Evolutionary conservation across 2,113 vertebrate species (phyloP), one percentile per base, ranked within the genome.

Genomic region (Syrmaticus mikado): DNA sequence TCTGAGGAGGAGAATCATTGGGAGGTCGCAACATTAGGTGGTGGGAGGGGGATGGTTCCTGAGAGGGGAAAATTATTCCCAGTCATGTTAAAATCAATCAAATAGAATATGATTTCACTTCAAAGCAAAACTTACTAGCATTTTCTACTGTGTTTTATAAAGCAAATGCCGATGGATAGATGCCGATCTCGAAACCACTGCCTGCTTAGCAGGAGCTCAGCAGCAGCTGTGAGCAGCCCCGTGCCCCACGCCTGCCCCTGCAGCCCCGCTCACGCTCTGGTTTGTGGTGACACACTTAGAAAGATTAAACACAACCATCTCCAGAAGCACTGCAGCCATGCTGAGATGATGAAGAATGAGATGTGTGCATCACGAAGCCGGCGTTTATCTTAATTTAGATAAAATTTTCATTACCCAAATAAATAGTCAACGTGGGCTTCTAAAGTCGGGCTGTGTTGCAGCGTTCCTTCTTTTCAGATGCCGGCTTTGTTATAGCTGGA

Each of bases 131-230:
- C 94, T 90, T 87, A 95, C 96, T 96, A 97, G 53, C 77, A 84
- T 97, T 96, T 96, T 87, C 86, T 78, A 95, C 97, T 96, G 92
- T 70, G 38, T 86, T 95, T 94, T 91, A 81, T 95, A 93, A 96
- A 24, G 87, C 85, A 90, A 95, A 94, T 72, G 50, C 75, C 94
- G 96, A 96, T 97, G 94, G 96, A 75, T 95, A 61, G 61, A 48
- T 76, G 79, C 28, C 9, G 53, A 94, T 94, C 91, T 93, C 79
- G 66, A 94, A 46, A 34, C 6, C 60, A 5, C 30, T 60, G 70
- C 50, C 53, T 92, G 82, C 76, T 95, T 75, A 92, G 78, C 70
- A 91, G 62, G 48, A 24, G 22, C 48, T 50, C 48, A 50, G 48
- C 48, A 50, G 48, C 48, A 48, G 48, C 48, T 48, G 48, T 48